Base-by-base conservation (phyloP, 2,797 vertebrate genomes). In the Tokudaia muenninki region DNA sequence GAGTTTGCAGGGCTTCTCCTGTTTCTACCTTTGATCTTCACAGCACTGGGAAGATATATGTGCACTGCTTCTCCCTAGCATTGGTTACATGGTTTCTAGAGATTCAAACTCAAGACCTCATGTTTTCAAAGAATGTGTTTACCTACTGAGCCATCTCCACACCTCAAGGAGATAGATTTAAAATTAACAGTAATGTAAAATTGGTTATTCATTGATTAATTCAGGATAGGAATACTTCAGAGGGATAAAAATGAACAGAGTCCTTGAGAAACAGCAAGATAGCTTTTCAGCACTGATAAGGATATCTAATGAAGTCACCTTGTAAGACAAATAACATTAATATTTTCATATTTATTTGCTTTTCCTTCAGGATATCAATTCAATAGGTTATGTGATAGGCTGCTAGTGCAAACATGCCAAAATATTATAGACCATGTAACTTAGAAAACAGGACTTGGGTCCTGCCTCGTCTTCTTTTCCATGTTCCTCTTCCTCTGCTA, bases 51-150 rank as follows among this genome's bases (percentile, higher is more conserved):
- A 80, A 6, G 17, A n/a, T 19, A n/a, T 19, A n/a, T 55, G 21
- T n/a, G 19, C 9, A 13, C 2, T 22, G 4, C 11, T 11, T 11
- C n/a, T 57, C 34, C 4, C 78, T 12, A 34, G 8, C 0, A 5
- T 47, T 44, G 10, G 9, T 55, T 34, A 34, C 50, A 55, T n/a
- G 34, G 31, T 2, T 57, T 80, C 31, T 80, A 34, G 52, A 57
- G 17, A 34, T 24, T 55, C 34, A 34, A 22, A n/a, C 10, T 57
- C 52, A 37, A 55, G 31, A 21, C 10, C 31, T 55, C 57, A 61
- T 41, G 24, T 3, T 61, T 61, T n/a, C 13, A 41, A 16, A 14
- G 22, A 34, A 59, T 8, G 21, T 61, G 13, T 41, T 83, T n/a
- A 24, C 31, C 2, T 34, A 59, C 50, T 57, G 17, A 55, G 17